These are phyloP conservation scores for Dipodomys stephensi DNA, from an alignment of 2,113 vertebrate species.

Conservation along the genomic window DNA sequence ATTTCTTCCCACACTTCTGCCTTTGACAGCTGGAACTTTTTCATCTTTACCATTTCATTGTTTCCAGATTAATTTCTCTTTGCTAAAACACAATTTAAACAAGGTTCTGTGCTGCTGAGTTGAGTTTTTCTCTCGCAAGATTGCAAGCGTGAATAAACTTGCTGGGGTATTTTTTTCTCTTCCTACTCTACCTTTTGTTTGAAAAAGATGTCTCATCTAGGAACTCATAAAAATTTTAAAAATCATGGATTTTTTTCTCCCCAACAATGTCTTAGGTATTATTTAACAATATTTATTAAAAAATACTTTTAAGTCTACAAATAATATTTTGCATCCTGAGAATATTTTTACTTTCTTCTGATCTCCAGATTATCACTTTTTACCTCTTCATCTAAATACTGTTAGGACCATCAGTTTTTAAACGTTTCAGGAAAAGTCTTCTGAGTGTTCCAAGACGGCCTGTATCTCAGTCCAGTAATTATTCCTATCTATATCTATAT, in stretches of 20 bases:
- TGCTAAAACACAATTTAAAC: not conserved
- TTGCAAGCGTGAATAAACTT: not conserved
- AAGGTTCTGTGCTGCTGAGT: not conserved
- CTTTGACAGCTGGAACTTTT: not conserved
- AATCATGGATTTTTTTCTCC: not conserved
- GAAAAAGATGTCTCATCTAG: not conserved
- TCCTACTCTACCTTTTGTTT: not conserved
- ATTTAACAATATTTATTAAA: not conserved
- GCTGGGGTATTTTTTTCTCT: not conserved
- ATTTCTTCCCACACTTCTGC: not conserved
- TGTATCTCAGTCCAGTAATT: not conserved
- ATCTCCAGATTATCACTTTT: not conserved
- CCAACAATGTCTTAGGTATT: not conserved
- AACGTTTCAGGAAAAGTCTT: not conserved
- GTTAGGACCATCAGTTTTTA: not conserved
- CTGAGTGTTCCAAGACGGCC: no score
- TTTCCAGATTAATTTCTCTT: not conserved
- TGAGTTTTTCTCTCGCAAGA: not conserved
- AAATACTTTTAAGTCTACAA: not conserved
- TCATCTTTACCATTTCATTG: not conserved
- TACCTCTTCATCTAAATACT: not conserved
- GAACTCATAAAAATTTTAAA: not conserved
- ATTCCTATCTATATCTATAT: not conserved
- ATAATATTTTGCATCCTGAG: not conserved
- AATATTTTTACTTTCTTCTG: not conserved